A percentile compares a stretch with the other conserved stretches of the same genome.
phyloP scores from a whole-genome alignment of 92 coral and sea anemone genomes.

The Ricordea florida region DNA sequence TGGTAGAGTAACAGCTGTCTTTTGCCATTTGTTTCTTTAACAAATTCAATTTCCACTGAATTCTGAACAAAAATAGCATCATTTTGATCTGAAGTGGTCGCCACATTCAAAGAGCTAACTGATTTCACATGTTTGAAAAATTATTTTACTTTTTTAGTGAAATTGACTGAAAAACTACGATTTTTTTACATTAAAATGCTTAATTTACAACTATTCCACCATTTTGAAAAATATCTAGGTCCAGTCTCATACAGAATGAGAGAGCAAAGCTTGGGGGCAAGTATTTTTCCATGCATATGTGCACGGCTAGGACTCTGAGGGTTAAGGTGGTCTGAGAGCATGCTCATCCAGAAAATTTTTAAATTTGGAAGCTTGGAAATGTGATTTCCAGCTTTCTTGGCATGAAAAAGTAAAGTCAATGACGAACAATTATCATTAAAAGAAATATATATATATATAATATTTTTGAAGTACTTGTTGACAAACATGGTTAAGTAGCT shows the following conservation, averaged over 20 bases:
- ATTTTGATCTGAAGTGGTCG: constrained; percentile 3
- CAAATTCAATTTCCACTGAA: constrained; percentile 7
- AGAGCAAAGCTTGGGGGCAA: constrained; percentile 9
- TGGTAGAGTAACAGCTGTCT: constrained; percentile 7
- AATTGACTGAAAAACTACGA: background rate
- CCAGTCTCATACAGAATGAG: constrained; percentile 18
- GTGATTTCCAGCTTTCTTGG: too few relatives aligned
- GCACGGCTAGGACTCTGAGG: background rate
- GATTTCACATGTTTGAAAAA: background rate
- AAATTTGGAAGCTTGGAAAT: too few relatives aligned
- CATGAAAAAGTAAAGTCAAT: too few relatives aligned
- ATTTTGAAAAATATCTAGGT: constrained; percentile 37
- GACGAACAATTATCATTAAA: too few relatives aligned
- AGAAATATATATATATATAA: too few relatives aligned
- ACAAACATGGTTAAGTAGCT: too few relatives aligned
- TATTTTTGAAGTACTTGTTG: too few relatives aligned
- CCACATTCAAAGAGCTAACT: constrained; percentile 31
- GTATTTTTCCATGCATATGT: constrained; percentile 7
- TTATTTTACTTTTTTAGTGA: background rate
- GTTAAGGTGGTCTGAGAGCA: too few relatives aligned
- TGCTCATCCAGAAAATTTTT: too few relatives aligned
- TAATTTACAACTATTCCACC: constrained; percentile 11
- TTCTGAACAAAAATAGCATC: background rate
- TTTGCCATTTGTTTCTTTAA: constrained; percentile 11
- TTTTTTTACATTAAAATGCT: background rate